Conservation (phyloP, 2,888 invertebrate species). For the Lepetodrilus schrolli region DNA sequence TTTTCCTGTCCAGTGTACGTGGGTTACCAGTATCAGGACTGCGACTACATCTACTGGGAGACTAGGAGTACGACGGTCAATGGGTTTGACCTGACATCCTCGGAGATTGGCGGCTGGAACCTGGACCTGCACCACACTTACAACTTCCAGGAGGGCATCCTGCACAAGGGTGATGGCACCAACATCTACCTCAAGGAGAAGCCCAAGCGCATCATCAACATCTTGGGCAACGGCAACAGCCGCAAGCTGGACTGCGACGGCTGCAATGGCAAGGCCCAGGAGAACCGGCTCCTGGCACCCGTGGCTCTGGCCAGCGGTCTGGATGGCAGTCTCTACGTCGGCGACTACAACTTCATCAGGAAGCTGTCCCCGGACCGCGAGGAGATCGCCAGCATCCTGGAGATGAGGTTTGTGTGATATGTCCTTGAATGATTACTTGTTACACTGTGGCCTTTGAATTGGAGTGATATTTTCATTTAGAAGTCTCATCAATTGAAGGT, state of each 20-base stretch:
- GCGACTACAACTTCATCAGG: constrained; percentile 89
- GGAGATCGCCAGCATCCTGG: constrained; percentile 80
- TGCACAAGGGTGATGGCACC: constrained; percentile 98
- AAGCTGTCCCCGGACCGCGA: constrained; percentile 70
- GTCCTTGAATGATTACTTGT: too few relatives aligned
- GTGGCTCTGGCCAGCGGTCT: constrained; percentile 95
- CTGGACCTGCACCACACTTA: constrained; percentile 98
- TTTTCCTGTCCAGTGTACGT: constrained; percentile 81
- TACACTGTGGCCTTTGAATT: too few relatives aligned
- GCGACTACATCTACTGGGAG: constrained; percentile 92
- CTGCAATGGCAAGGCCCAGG: constrained; percentile 81
- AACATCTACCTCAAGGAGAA: constrained; percentile 92
- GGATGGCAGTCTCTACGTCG: constrained; percentile 97
- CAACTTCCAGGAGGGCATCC: constrained; percentile 97
- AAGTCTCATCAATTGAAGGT: too few relatives aligned
- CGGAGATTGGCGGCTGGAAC: constrained; percentile 98
- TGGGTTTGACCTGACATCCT: constrained; percentile 96
- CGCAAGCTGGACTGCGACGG: constrained; percentile 86
- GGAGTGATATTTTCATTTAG: too few relatives aligned
- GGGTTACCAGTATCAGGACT: constrained; percentile 94
- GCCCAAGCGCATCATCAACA: constrained; percentile 89
- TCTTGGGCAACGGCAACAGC: constrained; percentile 77
- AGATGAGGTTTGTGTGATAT: constrained; percentile 63
- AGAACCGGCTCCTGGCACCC: constrained; percentile 87
- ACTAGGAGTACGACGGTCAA: constrained; percentile 93